These are phyloP conservation scores for Calameuta pallipes DNA, from an alignment of 2,888 invertebrate genomes.

Conservation along the genomic window DNA sequence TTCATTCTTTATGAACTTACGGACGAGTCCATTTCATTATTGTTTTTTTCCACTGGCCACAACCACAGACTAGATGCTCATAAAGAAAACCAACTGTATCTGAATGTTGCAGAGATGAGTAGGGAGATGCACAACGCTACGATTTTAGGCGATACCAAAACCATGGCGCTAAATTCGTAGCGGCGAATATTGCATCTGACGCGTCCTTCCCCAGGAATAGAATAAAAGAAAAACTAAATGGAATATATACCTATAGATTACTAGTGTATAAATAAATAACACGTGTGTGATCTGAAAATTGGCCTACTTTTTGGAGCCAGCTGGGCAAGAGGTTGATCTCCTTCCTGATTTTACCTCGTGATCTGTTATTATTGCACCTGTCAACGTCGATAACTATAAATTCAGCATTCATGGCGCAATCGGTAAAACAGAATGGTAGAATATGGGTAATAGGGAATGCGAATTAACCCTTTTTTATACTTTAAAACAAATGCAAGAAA, in stretches of 20 bases:
- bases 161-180: too few relatives aligned
- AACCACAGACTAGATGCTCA: background rate
- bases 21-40: background rate
- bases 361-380: background rate
- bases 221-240: background rate
- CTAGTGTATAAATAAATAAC: too few relatives aligned
- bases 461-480: background rate
- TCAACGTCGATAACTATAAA: background rate
- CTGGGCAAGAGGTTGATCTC: too few relatives aligned
- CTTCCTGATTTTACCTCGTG: too few relatives aligned
- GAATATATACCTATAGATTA: background rate
- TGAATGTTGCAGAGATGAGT: background rate
- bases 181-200: background rate
- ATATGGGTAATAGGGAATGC: background rate
- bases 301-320: too few relatives aligned
- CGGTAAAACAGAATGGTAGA: background rate
- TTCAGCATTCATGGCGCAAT: background rate
- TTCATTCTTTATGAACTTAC: background rate
- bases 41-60: background rate
- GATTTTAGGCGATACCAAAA: too few relatives aligned
- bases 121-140: too few relatives aligned
- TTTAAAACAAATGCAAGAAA: background rate
- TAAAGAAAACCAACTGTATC: background rate
- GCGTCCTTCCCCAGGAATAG: background rate
- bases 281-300: background rate